Conservation (phyloP, 2,888 invertebrate genomes). For the Rosalia funebris region DNA sequence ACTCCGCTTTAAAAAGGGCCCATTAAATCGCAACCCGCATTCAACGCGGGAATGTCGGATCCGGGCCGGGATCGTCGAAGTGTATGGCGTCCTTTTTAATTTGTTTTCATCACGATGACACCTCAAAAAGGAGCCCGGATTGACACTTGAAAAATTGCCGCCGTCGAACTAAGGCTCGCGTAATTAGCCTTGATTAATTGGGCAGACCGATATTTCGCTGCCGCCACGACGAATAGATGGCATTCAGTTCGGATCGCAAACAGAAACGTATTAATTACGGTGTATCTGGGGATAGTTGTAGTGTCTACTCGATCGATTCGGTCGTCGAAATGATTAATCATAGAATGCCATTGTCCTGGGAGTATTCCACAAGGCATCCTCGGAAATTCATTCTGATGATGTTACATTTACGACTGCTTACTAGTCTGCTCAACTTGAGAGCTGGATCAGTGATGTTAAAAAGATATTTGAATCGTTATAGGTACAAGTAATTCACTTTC, state of each 20-base stretch:
- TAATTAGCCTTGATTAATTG: constrained; percentile 30
- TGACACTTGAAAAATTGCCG: constrained; percentile 27
- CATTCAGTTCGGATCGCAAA: neutral
- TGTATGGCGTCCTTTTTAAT: neutral
- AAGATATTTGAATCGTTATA: too few species aligned
- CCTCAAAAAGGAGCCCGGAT: constrained; percentile 15
- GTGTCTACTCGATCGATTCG: too few species aligned
- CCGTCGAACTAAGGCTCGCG: constrained; percentile 16
- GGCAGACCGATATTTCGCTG: constrained; percentile 7
- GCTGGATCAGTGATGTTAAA: too few species aligned
- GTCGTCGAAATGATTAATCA: too few species aligned
- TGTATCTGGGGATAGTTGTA: too few species aligned
- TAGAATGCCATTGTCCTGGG: too few species aligned
- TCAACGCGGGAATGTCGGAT: neutral
- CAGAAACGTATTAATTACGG: neutral
- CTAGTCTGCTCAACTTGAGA: too few species aligned
- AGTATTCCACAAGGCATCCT: too few species aligned
- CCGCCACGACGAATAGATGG: neutral
- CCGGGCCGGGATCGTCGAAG: neutral
- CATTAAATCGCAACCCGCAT: neutral
- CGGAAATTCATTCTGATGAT: too few species aligned
- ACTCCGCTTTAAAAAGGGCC: neutral
- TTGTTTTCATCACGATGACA: constrained; percentile 14
- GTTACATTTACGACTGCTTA: too few species aligned
- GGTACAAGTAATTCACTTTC: too few species aligned